Base-by-base conservation (phyloP, 2,888 invertebrate genomes). In the Lacanobia wlatinum region DNA sequence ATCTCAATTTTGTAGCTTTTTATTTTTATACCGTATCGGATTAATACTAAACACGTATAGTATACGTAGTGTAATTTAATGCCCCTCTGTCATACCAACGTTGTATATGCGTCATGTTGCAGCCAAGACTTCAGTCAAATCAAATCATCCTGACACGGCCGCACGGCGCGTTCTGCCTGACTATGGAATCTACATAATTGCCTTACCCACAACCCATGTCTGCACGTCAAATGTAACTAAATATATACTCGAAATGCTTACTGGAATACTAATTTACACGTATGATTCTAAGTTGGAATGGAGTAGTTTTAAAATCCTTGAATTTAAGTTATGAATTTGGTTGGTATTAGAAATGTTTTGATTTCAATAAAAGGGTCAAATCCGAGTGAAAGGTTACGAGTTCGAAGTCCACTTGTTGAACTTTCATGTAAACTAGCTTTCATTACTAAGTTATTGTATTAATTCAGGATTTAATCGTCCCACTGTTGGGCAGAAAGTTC, bases 181-280 rank as follows among this genome's bases (percentile, higher is more conserved):
- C 21, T 34, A 48, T 18, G 4, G 56, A 64, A 81, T 80, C 73
- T 80, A 55, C 82, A 82, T 80, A 80, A 80, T 77, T 73, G 64
- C 56, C 43, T 73, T n/a, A 70, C 58, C 40, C 70, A 43, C 53
- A 53, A 53, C 53, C 66, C 21, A 52, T 48, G 52, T 60, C 40
- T 48, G 48, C 23, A 23, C 40, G 40, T 48, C 52, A n/a, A 12
- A 28, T 70, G 34, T 18, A 23, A 46, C n/a, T 60, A 7, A 64
- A 53, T 61, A 52, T 60, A 50, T 46, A 46, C 67, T 56, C 46
- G 50, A 52, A 67, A 56, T 60, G 67, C 58, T 43, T 38, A 61
- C 28, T 56, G 5, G 73, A 63, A 73, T 78, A 78, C 53, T 67
- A 67, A 79, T 64, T 63, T 6, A 50, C 10, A 1, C 14, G 7